These are phyloP conservation scores for Aelia acuminata DNA, from an alignment of 2,888 invertebrate species.

Conservation along the genomic window DNA sequence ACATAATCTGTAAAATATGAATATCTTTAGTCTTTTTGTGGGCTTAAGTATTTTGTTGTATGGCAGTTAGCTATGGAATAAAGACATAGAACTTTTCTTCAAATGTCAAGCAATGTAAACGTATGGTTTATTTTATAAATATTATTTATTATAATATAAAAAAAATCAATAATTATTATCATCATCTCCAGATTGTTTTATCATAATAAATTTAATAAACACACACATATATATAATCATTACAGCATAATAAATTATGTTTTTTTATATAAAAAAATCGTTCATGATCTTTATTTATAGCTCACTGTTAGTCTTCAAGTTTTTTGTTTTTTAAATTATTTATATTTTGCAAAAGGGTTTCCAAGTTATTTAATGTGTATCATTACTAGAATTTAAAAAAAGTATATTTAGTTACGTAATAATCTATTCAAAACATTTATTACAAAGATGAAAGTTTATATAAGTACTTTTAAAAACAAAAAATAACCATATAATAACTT, in stretches of 20 bases:
- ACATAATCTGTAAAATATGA: conserved; percentile 52
- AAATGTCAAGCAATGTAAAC: neutral
- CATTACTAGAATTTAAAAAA: neutral
- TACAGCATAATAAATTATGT: neutral
- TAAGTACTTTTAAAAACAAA: neutral
- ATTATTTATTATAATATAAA: neutral
- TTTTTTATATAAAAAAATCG: neutral
- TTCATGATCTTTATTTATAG: conserved; percentile 42
- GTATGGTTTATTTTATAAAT: neutral
- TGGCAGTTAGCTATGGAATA: neutral
- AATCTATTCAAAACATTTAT: neutral
- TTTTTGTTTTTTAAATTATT: neutral
- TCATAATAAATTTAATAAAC: neutral
- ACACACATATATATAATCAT: neutral
- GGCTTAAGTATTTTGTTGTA: conserved; percentile 5
- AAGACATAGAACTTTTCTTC: conserved; percentile 30
- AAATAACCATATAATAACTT: too few species aligned
- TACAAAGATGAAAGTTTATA: neutral
- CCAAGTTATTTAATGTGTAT: neutral
- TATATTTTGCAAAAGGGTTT: conserved; percentile 5
- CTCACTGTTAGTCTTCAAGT: conserved; percentile 11
- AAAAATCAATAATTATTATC: neutral
- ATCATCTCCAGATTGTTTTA: neutral
- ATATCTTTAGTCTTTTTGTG: conserved; percentile 52
- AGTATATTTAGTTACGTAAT: neutral